Percentiles rank a stretch among this genome's conserved stretches.
phyloP scores from a whole-genome alignment of 2,888 invertebrate species.

The Cybosia mesomella region DNA sequence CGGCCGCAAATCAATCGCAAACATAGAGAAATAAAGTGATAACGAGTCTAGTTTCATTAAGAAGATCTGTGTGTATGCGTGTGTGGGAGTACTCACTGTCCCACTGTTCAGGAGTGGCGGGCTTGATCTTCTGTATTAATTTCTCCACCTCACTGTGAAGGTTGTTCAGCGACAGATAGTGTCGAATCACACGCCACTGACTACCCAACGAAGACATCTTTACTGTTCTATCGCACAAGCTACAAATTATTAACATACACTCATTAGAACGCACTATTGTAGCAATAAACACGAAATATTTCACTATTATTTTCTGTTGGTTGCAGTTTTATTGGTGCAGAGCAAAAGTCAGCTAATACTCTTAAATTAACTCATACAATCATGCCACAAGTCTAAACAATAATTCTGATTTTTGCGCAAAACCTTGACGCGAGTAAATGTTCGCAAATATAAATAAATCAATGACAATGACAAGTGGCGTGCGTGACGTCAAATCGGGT shows the following conservation, averaged over 20 bases:
- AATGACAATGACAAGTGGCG: constrained; percentile 58
- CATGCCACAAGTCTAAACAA: constrained; percentile 6
- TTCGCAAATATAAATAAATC: constrained; percentile 72
- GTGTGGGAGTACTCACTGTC: constrained; percentile 70
- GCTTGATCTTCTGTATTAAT: constrained; percentile 73
- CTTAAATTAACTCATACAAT: background rate
- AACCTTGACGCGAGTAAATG: constrained; percentile 39
- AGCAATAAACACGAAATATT: background rate
- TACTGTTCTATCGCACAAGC: constrained; percentile 8
- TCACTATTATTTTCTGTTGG: background rate
- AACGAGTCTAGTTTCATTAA: background rate
- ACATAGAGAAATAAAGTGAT: background rate
- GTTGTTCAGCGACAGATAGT: constrained; percentile 74
- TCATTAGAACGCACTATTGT: constrained; percentile 11
- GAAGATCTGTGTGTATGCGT: background rate
- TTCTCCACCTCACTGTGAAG: constrained; percentile 77
- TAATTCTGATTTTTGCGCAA: constrained; percentile 31
- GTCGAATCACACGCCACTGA: constrained; percentile 79
- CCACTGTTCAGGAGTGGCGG: constrained; percentile 76
- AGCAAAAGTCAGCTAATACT: background rate
- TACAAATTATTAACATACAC: constrained; percentile 30
- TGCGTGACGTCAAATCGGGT: constrained; percentile 78
- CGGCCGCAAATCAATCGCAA: background rate
- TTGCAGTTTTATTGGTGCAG: background rate
- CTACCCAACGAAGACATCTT: constrained; percentile 77